A percentile compares a stretch with the other conserved stretches of the same genome.
phyloP scores from a whole-genome alignment of 2,888 invertebrate species.

The Margaritifera margaritifera region DNA sequence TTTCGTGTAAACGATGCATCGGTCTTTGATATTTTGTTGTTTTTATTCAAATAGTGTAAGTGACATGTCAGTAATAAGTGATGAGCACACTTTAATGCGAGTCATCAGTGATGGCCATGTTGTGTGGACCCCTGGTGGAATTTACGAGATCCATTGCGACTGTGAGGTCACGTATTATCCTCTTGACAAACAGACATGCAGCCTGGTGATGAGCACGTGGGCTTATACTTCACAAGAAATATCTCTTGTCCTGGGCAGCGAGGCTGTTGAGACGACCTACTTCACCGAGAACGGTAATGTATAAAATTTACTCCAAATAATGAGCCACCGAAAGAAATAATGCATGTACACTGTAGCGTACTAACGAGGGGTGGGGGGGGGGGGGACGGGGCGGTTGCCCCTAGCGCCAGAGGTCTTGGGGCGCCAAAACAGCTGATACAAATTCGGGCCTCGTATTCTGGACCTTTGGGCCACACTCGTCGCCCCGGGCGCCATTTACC shows the following conservation, averaged over 20 bases:
- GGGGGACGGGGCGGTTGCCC: too few species aligned
- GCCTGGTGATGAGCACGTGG: conserved; percentile 31
- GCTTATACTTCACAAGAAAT: conserved; percentile 32
- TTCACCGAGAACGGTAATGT: too few species aligned
- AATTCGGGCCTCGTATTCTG: too few species aligned
- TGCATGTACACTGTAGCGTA: too few species aligned
- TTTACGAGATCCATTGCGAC: conserved; percentile 33
- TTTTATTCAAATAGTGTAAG: conserved; percentile 15
- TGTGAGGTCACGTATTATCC: conserved; percentile 41
- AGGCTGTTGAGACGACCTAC: conserved; percentile 2
- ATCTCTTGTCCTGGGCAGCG: conserved; percentile 4
- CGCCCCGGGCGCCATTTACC: too few species aligned
- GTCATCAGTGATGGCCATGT: conserved; percentile 13
- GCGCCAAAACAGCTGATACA: too few species aligned
- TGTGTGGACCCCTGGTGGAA: conserved; percentile 35
- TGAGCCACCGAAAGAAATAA: too few species aligned
- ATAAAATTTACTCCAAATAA: too few species aligned
- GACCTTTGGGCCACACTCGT: too few species aligned
- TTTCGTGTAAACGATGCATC: too few species aligned
- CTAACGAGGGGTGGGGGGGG: too few species aligned
- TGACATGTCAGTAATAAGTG: conserved; percentile 27
- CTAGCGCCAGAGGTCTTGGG: too few species aligned
- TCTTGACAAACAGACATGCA: conserved; percentile 28
- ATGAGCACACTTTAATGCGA: conserved; percentile 27
- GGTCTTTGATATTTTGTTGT: neutral